Evolutionary conservation across 2,113 vertebrate genomes (phyloP).

Genomic region (Burhinus bistriatus): DNA sequence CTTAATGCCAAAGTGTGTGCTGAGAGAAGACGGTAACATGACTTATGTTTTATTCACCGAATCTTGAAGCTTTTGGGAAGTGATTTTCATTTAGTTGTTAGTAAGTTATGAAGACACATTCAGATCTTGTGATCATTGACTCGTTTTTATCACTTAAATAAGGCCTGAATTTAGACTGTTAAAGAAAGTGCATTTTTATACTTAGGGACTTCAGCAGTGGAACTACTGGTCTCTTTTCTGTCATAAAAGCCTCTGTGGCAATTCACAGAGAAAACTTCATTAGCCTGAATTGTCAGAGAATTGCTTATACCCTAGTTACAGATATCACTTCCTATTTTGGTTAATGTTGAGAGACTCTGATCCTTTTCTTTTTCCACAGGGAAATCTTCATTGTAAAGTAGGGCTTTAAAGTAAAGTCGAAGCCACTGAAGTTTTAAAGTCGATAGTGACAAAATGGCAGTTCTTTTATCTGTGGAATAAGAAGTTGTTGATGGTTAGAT

Average conservation of each 20-base stretch:
- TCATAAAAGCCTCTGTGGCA: slow-evolving; percentile 37
- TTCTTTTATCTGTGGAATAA: background rate
- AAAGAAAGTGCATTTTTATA: slow-evolving; percentile 12
- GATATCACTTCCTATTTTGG: slow-evolving; percentile 14
- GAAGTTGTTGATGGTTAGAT: background rate
- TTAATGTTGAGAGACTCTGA: background rate
- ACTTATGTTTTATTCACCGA: slow-evolving; percentile 3
- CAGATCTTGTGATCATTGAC: slow-evolving; percentile 2
- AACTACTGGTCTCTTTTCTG: slow-evolving; percentile 34
- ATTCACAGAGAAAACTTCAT: slow-evolving; percentile 50
- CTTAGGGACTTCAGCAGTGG: background rate
- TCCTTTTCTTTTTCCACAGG: background rate
- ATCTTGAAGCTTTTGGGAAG: background rate
- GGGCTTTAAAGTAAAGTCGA: background rate
- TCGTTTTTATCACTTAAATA: background rate
- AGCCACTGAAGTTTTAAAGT: background rate
- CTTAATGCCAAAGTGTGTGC: background rate
- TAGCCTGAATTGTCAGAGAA: slow-evolving; percentile 48
- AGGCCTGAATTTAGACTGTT: slow-evolving; percentile 3
- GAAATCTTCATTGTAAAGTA: background rate
- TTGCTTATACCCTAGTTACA: slow-evolving; percentile 8
- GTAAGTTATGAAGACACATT: background rate
- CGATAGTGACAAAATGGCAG: background rate
- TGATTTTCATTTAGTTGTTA: background rate
- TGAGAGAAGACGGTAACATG: background rate